phyloP scores from a whole-genome alignment of 2,888 invertebrate genomes.

The Agonum fuliginosum region DNA sequence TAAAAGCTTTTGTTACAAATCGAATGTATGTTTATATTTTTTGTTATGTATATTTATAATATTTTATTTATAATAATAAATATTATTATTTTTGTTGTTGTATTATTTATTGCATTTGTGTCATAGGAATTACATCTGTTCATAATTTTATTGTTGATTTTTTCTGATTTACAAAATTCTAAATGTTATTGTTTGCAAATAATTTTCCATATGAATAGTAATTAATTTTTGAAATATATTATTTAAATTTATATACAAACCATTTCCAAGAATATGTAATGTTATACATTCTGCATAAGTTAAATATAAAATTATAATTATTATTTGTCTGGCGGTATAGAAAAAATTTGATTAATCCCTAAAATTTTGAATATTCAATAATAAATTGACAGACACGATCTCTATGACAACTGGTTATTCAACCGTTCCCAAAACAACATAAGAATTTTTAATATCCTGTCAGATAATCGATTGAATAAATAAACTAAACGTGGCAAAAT shows the following conservation, averaged over 20 bases:
- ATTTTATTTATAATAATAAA: conserved; percentile 44
- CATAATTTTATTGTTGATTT: conserved; percentile 41
- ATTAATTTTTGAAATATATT: conserved; percentile 15
- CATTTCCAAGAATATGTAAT: too few species aligned
- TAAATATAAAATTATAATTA: too few species aligned
- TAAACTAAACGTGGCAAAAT: conserved; percentile 12
- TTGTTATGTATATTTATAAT: conserved; percentile 25
- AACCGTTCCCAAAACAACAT: background rate
- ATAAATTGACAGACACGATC: conserved; percentile 12
- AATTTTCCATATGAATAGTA: conserved; percentile 20
- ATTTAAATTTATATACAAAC: too few species aligned
- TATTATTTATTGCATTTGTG: conserved; percentile 31
- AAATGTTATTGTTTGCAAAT: conserved; percentile 30
- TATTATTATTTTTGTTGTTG: conserved; percentile 40
- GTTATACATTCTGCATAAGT: too few species aligned
- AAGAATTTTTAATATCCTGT: conserved; percentile 31
- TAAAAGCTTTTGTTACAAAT: background rate
- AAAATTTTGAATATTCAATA: conserved; percentile 21
- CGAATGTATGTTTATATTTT: conserved; percentile 13
- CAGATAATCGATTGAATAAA: conserved; percentile 23
- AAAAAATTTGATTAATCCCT: conserved; percentile 20
- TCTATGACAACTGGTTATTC: conserved; percentile 19
- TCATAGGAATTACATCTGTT: conserved; percentile 21
- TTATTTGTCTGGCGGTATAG: too few species aligned
- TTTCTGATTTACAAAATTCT: conserved; percentile 29